Evolutionary conservation across 1,140 invertebrate species (phyloP).

Genomic region (Bombus haemorrhoidalis): DNA sequence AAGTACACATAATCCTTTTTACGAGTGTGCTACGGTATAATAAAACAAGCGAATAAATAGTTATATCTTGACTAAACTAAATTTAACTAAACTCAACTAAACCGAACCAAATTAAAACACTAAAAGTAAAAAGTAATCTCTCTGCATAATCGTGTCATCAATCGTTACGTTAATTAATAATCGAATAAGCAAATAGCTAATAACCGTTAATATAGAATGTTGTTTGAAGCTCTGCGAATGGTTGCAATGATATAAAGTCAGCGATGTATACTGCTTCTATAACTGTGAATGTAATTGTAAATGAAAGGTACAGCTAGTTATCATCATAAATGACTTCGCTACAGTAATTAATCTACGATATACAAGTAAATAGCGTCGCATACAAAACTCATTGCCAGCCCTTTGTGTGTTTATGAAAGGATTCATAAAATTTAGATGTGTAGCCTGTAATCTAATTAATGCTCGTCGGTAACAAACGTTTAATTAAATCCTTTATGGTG

Average conservation of each 20-base stretch:
- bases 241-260: neutral
- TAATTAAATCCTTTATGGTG: conserved; percentile 20
- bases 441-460: neutral
- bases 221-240: no score
- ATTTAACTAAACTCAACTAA: no score
- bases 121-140: neutral
- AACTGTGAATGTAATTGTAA: neutral
- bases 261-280: neutral
- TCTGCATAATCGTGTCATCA: neutral
- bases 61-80: no score
- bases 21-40: no score
- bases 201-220: neutral
- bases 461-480: neutral
- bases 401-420: neutral
- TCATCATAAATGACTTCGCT: neutral
- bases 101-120: neutral
- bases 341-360: neutral
- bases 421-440: neutral
- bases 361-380: neutral
- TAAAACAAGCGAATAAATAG: no score
- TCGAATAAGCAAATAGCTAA: neutral
- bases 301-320: neutral
- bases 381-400: neutral
- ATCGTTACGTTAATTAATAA: neutral
- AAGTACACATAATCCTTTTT: no score